phyloP scores from a whole-genome alignment of 1,140 invertebrate genomes.

The Zaprionus inermis region DNA sequence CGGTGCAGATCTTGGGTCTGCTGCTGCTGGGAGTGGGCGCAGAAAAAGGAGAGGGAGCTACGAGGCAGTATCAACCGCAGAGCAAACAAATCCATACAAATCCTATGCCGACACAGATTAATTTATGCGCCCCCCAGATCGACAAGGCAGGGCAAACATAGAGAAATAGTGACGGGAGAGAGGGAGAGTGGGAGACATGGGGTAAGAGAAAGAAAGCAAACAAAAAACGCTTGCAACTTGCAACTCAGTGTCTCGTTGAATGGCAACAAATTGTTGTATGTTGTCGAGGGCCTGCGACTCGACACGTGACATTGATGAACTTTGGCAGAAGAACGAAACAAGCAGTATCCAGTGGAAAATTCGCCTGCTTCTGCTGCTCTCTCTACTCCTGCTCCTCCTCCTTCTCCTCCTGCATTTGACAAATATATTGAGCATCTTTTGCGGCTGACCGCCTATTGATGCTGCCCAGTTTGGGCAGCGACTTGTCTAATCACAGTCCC shows the following conservation, averaged over 20 bases:
- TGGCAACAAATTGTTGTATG: conserved; percentile 71
- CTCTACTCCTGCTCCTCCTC: background rate
- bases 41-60: background rate
- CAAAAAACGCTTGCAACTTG: conserved; percentile 44
- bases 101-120: conserved; percentile 74
- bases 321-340: conserved; percentile 32
- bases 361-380: background rate
- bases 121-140: conserved; percentile 60
- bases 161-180: background rate
- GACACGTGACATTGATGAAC: conserved; percentile 77
- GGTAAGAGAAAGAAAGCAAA: background rate
- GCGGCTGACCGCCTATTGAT: conserved; percentile 55
- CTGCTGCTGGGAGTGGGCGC: background rate
- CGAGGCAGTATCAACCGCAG: conserved; percentile 40
- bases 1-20: conserved; percentile 17
- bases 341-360: background rate
- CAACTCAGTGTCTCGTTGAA: conserved; percentile 34
- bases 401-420: conserved; percentile 10
- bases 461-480: conserved; percentile 44
- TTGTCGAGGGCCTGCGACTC: conserved; percentile 29
- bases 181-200: conserved; percentile 21
- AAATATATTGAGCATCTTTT: conserved; percentile 33
- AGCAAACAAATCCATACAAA: conserved; percentile 57
- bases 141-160: conserved; percentile 9
- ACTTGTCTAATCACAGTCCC: conserved; percentile 73